A percentile compares a stretch with the other conserved stretches of the same genome.
Conservation (phyloP, 2,888 invertebrate genomes). For the Drosophila vallismaia region DNA sequence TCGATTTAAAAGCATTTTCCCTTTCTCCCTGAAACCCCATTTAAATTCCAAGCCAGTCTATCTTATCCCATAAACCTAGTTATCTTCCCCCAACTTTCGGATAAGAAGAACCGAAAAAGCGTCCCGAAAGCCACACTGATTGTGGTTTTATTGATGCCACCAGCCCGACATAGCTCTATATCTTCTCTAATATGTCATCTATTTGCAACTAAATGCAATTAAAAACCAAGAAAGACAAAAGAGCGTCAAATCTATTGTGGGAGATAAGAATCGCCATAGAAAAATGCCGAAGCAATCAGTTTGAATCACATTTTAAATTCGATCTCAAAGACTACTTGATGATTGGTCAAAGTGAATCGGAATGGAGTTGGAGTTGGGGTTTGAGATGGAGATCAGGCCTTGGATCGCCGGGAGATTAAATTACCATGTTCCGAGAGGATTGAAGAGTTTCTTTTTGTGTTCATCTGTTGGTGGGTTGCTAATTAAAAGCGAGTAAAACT, state of each 20-base stretch:
- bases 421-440: constrained; percentile 66
- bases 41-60: constrained; percentile 11
- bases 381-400: constrained; percentile 64
- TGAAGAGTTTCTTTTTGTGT: constrained; percentile 31
- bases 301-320: constrained; percentile 68
- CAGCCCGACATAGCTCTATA: constrained; percentile 28
- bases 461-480: constrained; percentile 60
- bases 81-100: constrained; percentile 32
- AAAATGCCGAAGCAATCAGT: constrained; percentile 58
- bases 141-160: constrained; percentile 21
- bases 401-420: constrained; percentile 67
- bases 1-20: constrained; percentile 23
- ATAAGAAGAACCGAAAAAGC: constrained; percentile 13
- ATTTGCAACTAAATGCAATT: constrained; percentile 78
- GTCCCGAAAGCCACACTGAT: constrained; percentile 10
- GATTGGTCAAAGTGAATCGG: constrained; percentile 73
- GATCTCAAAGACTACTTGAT: constrained; percentile 70
- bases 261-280: constrained; percentile 33
- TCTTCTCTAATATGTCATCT: constrained; percentile 74
- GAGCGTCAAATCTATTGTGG: constrained; percentile 71
- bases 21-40: background rate
- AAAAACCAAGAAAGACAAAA: constrained; percentile 60
- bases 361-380: constrained; percentile 59
- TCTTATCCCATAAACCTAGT: constrained; percentile 31
- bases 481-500: constrained; percentile 79